phyloP scores from a whole-genome alignment of 2,113 vertebrate species.

The Diphyllodes magnificus region DNA sequence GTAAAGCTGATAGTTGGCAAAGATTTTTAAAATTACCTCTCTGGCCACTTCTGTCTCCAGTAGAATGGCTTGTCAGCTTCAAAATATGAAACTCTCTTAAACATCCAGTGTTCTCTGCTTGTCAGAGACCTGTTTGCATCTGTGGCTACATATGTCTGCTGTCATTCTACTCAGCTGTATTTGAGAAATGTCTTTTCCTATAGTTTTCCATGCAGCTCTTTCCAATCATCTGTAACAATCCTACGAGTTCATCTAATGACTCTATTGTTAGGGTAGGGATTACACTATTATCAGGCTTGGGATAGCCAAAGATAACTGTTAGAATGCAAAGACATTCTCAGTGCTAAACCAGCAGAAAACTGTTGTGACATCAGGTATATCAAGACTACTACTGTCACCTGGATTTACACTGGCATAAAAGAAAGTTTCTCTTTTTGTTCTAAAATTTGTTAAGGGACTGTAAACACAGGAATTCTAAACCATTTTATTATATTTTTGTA shows the following conservation, averaged over 20 bases:
- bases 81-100: neutral
- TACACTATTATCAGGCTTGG: neutral
- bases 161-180: neutral
- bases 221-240: neutral
- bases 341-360: neutral
- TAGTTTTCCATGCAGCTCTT: neutral
- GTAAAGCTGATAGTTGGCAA: neutral
- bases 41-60: neutral
- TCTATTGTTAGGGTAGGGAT: neutral
- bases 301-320: neutral
- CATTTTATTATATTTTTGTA: neutral
- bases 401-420: neutral
- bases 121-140: neutral
- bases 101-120: neutral
- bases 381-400: neutral
- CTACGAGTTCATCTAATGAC: neutral
- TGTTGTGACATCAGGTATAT: neutral
- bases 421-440: neutral
- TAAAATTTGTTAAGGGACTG: neutral
- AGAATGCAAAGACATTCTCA: neutral
- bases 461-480: neutral
- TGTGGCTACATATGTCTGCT: fast-evolving
- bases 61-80: neutral
- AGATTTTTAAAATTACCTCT: neutral
- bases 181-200: neutral